These are phyloP conservation scores for Hylia prasina DNA, from an alignment of 2,113 vertebrate species.

Conservation along the genomic window DNA sequence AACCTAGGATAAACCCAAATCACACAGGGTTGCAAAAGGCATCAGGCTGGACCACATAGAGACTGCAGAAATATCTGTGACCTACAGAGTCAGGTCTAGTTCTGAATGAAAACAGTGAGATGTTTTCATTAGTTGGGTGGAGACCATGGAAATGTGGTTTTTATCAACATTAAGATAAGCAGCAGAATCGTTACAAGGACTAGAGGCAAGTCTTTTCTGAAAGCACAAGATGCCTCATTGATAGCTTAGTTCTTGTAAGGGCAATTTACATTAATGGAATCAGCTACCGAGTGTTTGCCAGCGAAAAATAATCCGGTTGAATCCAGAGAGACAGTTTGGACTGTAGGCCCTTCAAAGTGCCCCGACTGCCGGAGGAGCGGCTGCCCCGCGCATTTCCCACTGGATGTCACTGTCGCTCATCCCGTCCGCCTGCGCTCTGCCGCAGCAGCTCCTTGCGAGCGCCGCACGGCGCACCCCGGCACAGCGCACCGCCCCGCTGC, in stretches of 20 bases:
- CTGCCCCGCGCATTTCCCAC: not conserved
- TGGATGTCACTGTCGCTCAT: slow-evolving; percentile 33
- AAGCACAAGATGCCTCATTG: not conserved
- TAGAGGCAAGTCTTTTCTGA: not conserved
- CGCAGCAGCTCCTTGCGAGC: accelerated
- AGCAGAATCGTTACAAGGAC: not conserved
- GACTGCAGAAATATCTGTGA: not conserved
- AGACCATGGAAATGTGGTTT: not conserved
- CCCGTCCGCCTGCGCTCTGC: accelerated
- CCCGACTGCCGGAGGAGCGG: accelerated
- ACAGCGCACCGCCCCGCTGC: accelerated
- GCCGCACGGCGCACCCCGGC: accelerated
- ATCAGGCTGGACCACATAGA: not conserved
- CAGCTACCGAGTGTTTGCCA: not conserved
- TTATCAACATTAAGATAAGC: not conserved
- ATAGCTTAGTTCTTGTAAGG: not conserved
- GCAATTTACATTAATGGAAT: not conserved
- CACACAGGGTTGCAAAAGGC: not conserved
- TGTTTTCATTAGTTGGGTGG: not conserved
- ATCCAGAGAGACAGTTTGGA: not conserved
- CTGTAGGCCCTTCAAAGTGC: accelerated
- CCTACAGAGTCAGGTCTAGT: not conserved
- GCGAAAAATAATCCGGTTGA: accelerated
- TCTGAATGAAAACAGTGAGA: not conserved
- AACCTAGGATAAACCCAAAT: not conserved